phyloP scores from a whole-genome alignment of 2,888 invertebrate species.

The Aphidius colemani region DNA sequence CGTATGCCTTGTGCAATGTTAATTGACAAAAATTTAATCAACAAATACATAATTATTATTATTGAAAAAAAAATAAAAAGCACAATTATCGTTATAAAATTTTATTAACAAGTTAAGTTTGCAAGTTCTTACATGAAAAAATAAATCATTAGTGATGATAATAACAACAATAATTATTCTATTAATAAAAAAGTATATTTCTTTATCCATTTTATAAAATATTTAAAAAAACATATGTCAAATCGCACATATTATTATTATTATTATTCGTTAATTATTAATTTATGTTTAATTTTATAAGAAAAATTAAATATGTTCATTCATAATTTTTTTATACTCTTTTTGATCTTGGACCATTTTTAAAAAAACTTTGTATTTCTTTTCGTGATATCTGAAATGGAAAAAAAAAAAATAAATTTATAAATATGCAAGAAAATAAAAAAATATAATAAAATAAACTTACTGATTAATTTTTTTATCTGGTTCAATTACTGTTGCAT shows the following conservation, averaged over 20 bases:
- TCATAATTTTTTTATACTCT: slow-evolving; percentile 74
- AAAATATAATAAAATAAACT: slow-evolving; percentile 20
- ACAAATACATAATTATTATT: slow-evolving; percentile 10
- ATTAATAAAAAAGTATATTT: no score
- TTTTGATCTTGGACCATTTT: slow-evolving; percentile 82
- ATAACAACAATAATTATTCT: no score
- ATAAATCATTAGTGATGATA: no score
- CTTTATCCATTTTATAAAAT: no score
- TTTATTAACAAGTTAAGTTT: no score
- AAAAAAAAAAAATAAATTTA: slow-evolving; percentile 2
- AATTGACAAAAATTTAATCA: background rate
- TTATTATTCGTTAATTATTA: background rate
- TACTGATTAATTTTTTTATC: slow-evolving; percentile 51
- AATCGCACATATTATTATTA: background rate
- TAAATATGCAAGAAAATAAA: background rate
- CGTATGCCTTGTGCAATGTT: background rate
- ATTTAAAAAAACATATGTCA: background rate
- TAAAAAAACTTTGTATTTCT: slow-evolving; percentile 82
- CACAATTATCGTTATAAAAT: no score
- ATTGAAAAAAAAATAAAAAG: no score
- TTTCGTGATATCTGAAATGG: slow-evolving; percentile 72
- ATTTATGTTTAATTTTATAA: no score
- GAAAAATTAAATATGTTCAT: slow-evolving; percentile 31
- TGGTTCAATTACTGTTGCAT: slow-evolving; percentile 72
- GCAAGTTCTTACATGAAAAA: no score